Conservation (phyloP, 2,888 invertebrate genomes). For the Girardia tigrina region DNA sequence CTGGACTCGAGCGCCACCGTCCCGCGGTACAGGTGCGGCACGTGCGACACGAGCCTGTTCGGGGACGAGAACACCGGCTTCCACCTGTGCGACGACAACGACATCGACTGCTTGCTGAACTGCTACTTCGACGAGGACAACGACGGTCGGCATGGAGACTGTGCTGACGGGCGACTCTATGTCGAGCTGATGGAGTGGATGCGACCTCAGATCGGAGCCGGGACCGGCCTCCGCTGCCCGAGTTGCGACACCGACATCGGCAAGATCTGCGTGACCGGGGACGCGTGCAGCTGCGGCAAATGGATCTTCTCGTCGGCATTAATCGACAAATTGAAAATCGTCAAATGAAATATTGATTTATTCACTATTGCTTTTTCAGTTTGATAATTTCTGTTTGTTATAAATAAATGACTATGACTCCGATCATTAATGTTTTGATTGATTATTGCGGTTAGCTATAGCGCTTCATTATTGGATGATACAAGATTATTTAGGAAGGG, state of each 20-base stretch:
- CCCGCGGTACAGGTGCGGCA: neutral
- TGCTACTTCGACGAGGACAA: neutral
- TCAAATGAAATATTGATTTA: neutral
- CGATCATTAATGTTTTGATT: too few species aligned
- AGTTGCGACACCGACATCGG: neutral
- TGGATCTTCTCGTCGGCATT: neutral
- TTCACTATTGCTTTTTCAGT: too few species aligned
- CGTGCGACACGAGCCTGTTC: neutral
- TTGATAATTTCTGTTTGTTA: too few species aligned
- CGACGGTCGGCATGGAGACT: neutral
- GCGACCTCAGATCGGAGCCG: neutral
- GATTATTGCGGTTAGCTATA: too few species aligned
- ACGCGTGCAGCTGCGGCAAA: neutral
- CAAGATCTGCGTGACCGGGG: neutral
- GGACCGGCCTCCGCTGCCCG: neutral
- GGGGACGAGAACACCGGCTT: neutral
- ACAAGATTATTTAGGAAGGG: too few species aligned
- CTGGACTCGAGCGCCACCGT: too few species aligned
- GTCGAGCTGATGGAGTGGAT: slow-evolving; percentile 19
- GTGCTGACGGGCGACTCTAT: neutral
- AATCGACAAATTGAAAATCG: neutral
- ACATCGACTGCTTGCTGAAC: neutral
- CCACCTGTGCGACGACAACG: neutral
- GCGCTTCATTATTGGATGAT: too few species aligned
- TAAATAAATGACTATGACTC: too few species aligned